A percentile compares a stretch with the other conserved stretches of the same genome.
phyloP scores from a whole-genome alignment of 1,140 invertebrate species.

The Pachypeltis micranthus region DNA sequence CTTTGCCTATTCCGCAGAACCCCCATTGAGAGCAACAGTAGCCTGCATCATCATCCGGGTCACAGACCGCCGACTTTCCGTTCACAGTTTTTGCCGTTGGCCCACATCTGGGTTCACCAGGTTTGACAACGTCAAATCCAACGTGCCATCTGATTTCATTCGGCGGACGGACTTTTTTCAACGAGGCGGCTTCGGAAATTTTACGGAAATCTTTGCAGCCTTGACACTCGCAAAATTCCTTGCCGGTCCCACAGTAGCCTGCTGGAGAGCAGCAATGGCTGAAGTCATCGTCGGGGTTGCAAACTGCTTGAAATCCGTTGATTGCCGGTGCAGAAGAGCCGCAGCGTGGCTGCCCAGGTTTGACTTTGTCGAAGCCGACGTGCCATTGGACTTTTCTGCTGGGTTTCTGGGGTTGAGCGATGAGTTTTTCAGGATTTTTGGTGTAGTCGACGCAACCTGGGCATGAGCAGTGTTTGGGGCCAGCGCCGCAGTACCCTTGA shows the following conservation, averaged over 20 bases:
- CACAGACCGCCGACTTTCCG: constrained; percentile 16
- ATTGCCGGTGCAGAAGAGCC: constrained; percentile 19
- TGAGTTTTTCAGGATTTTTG: constrained; percentile 22
- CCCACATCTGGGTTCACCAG: constrained; percentile 15
- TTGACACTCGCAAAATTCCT: constrained; percentile 19
- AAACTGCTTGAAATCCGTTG: constrained; percentile 20
- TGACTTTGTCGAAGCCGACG: constrained; percentile 19
- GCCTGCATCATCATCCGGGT: constrained; percentile 15
- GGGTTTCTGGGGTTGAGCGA: constrained; percentile 22
- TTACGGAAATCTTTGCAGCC: constrained; percentile 23
- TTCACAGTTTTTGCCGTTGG: constrained; percentile 17
- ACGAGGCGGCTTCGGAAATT: constrained; percentile 5
- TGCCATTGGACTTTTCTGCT: constrained; percentile 22
- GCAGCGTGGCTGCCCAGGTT: constrained; percentile 19
- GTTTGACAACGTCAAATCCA: constrained; percentile 6
- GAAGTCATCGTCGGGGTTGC: constrained; percentile 23
- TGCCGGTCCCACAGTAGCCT: constrained; percentile 20
- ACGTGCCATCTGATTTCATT: constrained; percentile 5
- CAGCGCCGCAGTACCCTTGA: constrained; percentile 22
- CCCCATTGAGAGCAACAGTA: constrained; percentile 17
- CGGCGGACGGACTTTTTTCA: constrained; percentile 11
- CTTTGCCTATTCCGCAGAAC: constrained; percentile 16
- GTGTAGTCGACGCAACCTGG: constrained; percentile 21
- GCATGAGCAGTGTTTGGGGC: constrained; percentile 22
- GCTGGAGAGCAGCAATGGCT: constrained; percentile 23